phyloP scores from a whole-genome alignment of 2,797 vertebrate genomes.

The Chelmon rostratus region DNA sequence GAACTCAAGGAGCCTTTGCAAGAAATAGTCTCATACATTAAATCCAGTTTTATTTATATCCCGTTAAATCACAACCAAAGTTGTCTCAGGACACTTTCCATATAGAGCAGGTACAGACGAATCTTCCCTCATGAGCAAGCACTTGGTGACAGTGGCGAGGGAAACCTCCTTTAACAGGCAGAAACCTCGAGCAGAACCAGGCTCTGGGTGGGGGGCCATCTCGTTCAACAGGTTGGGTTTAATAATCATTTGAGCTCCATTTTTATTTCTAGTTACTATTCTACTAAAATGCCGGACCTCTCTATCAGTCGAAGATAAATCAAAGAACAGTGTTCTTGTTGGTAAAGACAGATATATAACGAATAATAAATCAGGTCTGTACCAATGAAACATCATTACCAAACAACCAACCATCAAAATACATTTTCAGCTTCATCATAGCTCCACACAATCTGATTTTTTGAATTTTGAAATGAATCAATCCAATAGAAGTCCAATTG shows the following conservation, averaged over 20 bases:
- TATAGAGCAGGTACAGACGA: too few species aligned
- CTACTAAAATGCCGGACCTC: not conserved
- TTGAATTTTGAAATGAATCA: not conserved
- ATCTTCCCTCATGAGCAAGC: too few species aligned
- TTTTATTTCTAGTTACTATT: not conserved
- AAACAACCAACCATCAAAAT: not conserved
- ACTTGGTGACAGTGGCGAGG: too few species aligned
- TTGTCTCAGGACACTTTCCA: too few species aligned
- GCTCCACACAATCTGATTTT: not conserved
- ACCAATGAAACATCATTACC: not conserved
- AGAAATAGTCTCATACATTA: not conserved
- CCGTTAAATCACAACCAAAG: too few species aligned
- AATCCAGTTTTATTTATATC: too few species aligned
- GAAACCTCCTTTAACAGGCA: too few species aligned
- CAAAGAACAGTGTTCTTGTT: not conserved
- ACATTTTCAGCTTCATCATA: not conserved
- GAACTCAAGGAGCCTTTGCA: not conserved
- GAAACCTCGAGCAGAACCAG: too few species aligned
- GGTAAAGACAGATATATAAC: not conserved
- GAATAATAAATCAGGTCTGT: not conserved
- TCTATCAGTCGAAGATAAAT: not conserved
- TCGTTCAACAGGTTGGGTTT: too few species aligned
- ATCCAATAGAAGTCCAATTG: not conserved
- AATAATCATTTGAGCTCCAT: not conserved
- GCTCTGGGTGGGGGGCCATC: too few species aligned